Conservation (phyloP, 30 jellyfish, hydroid and myxozoan genomes). For the Nemopilema nomurai region DNA sequence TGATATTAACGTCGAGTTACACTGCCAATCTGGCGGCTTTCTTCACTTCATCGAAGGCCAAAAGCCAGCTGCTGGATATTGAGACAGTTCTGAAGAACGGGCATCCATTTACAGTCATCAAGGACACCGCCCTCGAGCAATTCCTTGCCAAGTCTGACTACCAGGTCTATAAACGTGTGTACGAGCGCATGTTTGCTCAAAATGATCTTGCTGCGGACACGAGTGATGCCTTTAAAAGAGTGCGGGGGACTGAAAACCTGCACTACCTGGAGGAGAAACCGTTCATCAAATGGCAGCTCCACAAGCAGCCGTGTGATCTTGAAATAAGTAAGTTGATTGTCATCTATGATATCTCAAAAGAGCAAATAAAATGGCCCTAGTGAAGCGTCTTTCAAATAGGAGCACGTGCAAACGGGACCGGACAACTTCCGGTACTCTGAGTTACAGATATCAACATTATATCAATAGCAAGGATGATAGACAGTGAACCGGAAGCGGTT, state of each 20-base stretch:
- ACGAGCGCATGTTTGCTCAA: slow-evolving; percentile 37
- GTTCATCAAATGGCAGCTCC: slow-evolving; percentile 6
- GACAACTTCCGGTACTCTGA: too few relatives aligned
- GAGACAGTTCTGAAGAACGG: slow-evolving; percentile 40
- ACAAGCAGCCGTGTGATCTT: slow-evolving; percentile 54
- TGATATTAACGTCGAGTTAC: slow-evolving; percentile 52
- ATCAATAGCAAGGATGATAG: too few relatives aligned
- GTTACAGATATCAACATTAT: too few relatives aligned
- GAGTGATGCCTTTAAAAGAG: not conserved
- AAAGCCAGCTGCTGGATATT: not conserved
- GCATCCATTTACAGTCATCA: slow-evolving; percentile 26
- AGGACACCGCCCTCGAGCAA: slow-evolving; percentile 45
- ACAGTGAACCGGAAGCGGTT: too few relatives aligned
- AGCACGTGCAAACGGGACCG: too few relatives aligned
- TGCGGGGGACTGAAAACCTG: slow-evolving; percentile 21
- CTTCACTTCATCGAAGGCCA: slow-evolving; percentile 47
- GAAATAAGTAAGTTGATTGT: slow-evolving; percentile 19
- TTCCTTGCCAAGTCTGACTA: slow-evolving; percentile 44
- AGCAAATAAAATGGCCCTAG: not conserved
- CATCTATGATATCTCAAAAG: not conserved
- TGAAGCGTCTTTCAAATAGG: too few relatives aligned
- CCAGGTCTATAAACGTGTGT: slow-evolving; percentile 43
- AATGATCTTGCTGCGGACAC: slow-evolving; percentile 6
- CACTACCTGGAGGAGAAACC: slow-evolving; percentile 50
- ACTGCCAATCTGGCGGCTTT: slow-evolving; percentile 71